phyloP scores from a whole-genome alignment of 2,113 vertebrate species.

The Echinops telfairi region DNA sequence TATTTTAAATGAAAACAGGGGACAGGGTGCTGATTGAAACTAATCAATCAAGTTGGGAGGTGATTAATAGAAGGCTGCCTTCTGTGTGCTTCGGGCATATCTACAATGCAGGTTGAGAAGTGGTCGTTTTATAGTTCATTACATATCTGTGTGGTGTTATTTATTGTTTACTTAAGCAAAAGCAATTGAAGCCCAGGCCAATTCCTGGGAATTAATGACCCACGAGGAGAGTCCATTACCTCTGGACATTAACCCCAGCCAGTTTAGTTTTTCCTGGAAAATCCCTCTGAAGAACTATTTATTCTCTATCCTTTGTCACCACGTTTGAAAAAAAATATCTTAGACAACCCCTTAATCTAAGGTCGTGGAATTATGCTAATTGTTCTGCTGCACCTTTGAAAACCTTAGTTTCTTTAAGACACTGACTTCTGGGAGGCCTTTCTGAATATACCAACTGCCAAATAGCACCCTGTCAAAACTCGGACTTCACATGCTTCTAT shows the following conservation, averaged over 20 bases:
- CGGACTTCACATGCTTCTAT: not conserved
- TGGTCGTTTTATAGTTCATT: constrained; percentile 80
- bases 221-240: constrained; percentile 75
- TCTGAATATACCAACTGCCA: constrained; percentile 18
- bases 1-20: constrained; percentile 80
- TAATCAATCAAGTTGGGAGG: constrained; percentile 76
- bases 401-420: constrained; percentile 37
- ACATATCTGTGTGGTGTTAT: constrained; percentile 72
- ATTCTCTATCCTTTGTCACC: constrained; percentile 40
- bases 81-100: constrained; percentile 52
- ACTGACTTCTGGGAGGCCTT: not conserved
- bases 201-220: constrained; percentile 80
- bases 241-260: constrained; percentile 68
- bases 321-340: constrained; percentile 56
- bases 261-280: constrained; percentile 70
- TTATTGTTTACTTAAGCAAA: constrained; percentile 81
- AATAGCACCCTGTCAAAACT: not conserved
- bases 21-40: constrained; percentile 78
- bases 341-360: constrained; percentile 47
- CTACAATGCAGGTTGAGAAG: constrained; percentile 65
- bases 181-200: constrained; percentile 64
- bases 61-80: constrained; percentile 69
- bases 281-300: constrained; percentile 57
- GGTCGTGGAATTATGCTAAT: constrained; percentile 22
- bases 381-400: not conserved